Percentiles rank a stretch among this genome's conserved stretches.
phyloP scores from a whole-genome alignment of 2,888 invertebrate genomes.

The Lydus trimaculatus region DNA sequence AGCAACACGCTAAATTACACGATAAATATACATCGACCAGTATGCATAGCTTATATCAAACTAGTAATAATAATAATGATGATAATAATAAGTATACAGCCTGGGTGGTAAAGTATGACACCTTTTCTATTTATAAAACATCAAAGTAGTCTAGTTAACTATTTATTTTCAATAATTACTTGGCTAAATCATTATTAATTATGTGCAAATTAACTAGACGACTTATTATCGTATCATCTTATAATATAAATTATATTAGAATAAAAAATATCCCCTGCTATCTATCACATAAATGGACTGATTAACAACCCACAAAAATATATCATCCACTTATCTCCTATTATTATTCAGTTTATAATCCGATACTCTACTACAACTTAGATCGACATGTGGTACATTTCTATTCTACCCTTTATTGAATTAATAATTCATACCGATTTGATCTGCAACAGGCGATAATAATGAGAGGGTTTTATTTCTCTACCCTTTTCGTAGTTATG shows the following conservation, averaged over 20 bases:
- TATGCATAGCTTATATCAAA: conserved; percentile 25
- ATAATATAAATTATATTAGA: not conserved
- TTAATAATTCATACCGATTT: conserved; percentile 23
- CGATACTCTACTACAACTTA: conserved; percentile 5
- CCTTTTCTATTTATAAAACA: conserved; percentile 49
- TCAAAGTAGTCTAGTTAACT: conserved; percentile 50
- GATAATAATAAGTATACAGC: conserved; percentile 14
- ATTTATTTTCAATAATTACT: conserved; percentile 54
- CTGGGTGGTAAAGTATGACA: conserved; percentile 23
- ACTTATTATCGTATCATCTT: conserved; percentile 12
- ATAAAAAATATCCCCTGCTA: not conserved
- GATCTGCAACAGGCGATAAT: conserved; percentile 8
- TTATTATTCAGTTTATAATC: conserved; percentile 28
- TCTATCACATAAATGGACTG: conserved; percentile 11
- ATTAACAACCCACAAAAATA: conserved; percentile 25
- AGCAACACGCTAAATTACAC: conserved; percentile 25
- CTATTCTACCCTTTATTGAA: conserved; percentile 30
- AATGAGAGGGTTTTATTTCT: not conserved
- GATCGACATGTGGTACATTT: conserved; percentile 30
- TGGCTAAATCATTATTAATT: conserved; percentile 49
- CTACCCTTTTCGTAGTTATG: not conserved
- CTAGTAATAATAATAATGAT: not conserved
- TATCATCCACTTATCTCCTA: conserved; percentile 26
- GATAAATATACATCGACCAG: conserved; percentile 25
- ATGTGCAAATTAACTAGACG: conserved; percentile 43